Base-by-base conservation (phyloP, 35 echinoderm and acorn worm species). In the Strongylocentrotus purpuratus region DNA sequence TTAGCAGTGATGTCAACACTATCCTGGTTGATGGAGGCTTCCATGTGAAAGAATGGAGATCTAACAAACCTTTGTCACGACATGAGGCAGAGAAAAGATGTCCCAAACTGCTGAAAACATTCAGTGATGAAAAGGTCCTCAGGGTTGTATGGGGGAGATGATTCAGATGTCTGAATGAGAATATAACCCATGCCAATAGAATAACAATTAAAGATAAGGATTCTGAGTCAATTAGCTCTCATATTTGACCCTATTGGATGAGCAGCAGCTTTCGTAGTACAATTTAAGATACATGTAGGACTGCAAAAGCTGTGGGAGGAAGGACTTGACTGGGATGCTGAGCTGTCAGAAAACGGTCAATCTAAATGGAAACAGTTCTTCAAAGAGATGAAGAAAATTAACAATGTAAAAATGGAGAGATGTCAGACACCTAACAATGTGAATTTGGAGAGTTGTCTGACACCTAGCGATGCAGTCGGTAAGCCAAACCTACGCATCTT, bases 401-500 rank as follows among this genome's bases (percentile, higher is more conserved):
- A 3, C 35, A 41, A 41, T 41, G 35, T 41, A 3, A 41, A 28
- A 20, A 45, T 92, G 31, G 86, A 92, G 8, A 92, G 88, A 96
- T 92, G 87, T 65, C 60, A 65, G 17, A 65, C n/a, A n/a, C n/a
- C n/a, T n/a, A n/a, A n/a, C n/a, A n/a, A n/a, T n/a, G n/a, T n/a
- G n/a, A n/a, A n/a, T n/a, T 65, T 65, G 13, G 60, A 65, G 13
- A 65, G 60, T 5, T 25, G 60, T 92, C 46, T 96, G 15, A 92
- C 96, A 31, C 96, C 96, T 25, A 12, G 48, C 0, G 86, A n/a
- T 46, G 94, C 96, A 11, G 41, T 31, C 47, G 94, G 71, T 33
- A 78, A 14, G 20, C 88, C 95, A 25, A 33, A 7, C 1, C 52
- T 95, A 32, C 52, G 86, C 47, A 95, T 96, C 33, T 96, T 95